Conservation (phyloP, 2,113 vertebrate species). For the Piprites chloris region DNA sequence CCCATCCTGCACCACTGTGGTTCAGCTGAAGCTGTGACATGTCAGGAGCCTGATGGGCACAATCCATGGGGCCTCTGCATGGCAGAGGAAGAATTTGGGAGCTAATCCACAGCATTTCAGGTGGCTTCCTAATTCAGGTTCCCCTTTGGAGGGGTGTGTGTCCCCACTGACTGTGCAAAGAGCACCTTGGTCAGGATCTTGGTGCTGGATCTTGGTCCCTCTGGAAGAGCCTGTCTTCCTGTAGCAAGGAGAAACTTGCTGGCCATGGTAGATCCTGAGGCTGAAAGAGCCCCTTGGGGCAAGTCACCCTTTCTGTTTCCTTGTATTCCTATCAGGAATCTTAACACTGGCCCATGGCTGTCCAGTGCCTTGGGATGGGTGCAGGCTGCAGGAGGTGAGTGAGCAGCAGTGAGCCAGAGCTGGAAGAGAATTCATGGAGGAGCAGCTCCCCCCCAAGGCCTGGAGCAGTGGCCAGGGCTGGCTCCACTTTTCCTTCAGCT, state of each 20-base stretch:
- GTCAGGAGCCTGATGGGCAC: background rate
- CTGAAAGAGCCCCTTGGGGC: background rate
- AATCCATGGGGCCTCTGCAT: fast-evolving
- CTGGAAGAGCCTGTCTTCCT: background rate
- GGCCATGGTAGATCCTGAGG: fast-evolving
- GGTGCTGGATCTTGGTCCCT: background rate
- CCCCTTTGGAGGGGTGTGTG: background rate
- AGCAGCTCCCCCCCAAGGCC: conserved; percentile 40
- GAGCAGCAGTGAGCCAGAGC: background rate
- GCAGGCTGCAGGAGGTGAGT: background rate
- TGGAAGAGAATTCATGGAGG: background rate
- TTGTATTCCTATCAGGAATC: background rate
- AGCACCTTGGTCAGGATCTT: background rate
- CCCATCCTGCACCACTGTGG: fast-evolving
- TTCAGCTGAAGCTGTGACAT: background rate
- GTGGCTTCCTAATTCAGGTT: fast-evolving
- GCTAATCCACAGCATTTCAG: background rate
- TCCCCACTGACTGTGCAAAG: background rate
- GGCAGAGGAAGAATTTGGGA: background rate
- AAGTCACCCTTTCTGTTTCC: background rate
- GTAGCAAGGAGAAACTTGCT: background rate
- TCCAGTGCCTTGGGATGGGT: background rate
- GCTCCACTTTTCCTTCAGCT: background rate
- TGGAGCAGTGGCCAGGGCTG: background rate
- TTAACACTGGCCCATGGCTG: fast-evolving